phyloP scores from a whole-genome alignment of 2,797 vertebrate genomes.

The Darevskia nairensis region DNA sequence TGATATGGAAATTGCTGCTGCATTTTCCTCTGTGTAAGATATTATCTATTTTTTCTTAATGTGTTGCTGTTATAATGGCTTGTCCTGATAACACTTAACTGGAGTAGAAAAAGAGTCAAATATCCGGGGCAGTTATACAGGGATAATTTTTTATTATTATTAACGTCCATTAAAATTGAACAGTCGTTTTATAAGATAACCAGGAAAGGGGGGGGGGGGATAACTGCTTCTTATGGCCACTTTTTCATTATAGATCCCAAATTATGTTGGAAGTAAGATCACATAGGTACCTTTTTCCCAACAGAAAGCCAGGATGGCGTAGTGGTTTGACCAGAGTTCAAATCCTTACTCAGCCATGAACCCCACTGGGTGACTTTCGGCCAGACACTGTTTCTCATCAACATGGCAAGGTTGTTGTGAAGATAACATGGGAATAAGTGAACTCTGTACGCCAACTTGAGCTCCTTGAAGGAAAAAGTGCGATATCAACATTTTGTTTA shows the following conservation, averaged over 20 bases:
- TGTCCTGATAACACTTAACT: constrained; percentile 21
- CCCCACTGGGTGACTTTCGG: too few relatives aligned
- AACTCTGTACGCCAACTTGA: too few relatives aligned
- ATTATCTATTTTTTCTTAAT: constrained; percentile 42
- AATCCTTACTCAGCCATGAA: too few relatives aligned
- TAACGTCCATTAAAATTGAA: constrained; percentile 35
- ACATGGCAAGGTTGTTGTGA: too few relatives aligned
- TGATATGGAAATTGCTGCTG: constrained; percentile 42
- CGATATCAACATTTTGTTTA: too few relatives aligned
- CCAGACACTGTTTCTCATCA: too few relatives aligned
- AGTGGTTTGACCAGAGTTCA: too few relatives aligned
- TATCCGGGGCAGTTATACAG: constrained; percentile 32
- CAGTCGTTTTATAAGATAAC: not conserved
- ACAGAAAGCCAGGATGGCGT: too few relatives aligned
- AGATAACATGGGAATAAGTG: too few relatives aligned
- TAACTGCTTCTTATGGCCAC: not conserved
- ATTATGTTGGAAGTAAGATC: not conserved
- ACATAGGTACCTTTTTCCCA: not conserved
- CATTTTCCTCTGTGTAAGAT: constrained; percentile 39
- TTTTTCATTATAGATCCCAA: not conserved
- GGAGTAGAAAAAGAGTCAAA: constrained; percentile 1
- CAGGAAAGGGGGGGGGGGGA: too few relatives aligned
- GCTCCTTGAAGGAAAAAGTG: too few relatives aligned
- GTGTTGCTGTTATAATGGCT: constrained; percentile 32
- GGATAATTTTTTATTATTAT: too few relatives aligned